phyloP scores from a whole-genome alignment of 2,113 vertebrate species.

The Thunnus maccoyii region DNA sequence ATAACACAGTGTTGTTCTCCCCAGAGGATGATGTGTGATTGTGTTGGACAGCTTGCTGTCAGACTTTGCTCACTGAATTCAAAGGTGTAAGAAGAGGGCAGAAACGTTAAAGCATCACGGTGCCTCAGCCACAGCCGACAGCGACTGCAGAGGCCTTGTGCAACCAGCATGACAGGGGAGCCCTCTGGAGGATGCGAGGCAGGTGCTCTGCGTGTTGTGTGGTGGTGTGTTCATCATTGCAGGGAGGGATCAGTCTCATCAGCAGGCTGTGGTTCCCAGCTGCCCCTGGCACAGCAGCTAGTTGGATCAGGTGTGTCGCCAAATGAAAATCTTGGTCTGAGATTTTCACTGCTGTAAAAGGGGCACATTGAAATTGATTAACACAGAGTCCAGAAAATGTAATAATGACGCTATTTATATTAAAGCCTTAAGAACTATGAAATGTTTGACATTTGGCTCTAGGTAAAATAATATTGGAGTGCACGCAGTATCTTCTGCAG shows the following conservation, averaged over 20 bases:
- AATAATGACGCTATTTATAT: not conserved
- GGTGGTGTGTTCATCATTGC: slow-evolving; percentile 20
- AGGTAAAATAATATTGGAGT: not conserved
- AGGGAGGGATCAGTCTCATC: slow-evolving; percentile 38
- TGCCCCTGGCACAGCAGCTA: slow-evolving; percentile 31
- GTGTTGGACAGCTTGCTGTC: not conserved
- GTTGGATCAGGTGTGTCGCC: slow-evolving; percentile 34
- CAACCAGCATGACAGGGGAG: slow-evolving; percentile 1
- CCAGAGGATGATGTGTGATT: not conserved
- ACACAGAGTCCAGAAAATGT: slow-evolving; percentile 9
- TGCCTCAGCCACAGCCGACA: slow-evolving; percentile 5
- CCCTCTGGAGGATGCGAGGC: slow-evolving; percentile 33
- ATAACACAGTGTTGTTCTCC: not conserved
- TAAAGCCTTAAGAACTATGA: not conserved
- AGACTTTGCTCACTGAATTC: slow-evolving; percentile 1
- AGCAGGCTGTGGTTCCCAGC: slow-evolving; percentile 35
- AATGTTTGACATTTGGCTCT: slow-evolving; percentile 4
- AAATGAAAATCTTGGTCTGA: not conserved
- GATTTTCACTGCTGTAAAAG: slow-evolving; percentile 67
- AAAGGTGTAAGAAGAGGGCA: slow-evolving; percentile 20
- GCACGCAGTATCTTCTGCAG: not conserved
- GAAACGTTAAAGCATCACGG: not conserved
- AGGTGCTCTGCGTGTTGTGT: slow-evolving; percentile 25
- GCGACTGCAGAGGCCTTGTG: slow-evolving; percentile 19
- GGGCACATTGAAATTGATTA: slow-evolving; percentile 46